Conservation (phyloP, 2,888 invertebrate species). For the Antitype chi region DNA sequence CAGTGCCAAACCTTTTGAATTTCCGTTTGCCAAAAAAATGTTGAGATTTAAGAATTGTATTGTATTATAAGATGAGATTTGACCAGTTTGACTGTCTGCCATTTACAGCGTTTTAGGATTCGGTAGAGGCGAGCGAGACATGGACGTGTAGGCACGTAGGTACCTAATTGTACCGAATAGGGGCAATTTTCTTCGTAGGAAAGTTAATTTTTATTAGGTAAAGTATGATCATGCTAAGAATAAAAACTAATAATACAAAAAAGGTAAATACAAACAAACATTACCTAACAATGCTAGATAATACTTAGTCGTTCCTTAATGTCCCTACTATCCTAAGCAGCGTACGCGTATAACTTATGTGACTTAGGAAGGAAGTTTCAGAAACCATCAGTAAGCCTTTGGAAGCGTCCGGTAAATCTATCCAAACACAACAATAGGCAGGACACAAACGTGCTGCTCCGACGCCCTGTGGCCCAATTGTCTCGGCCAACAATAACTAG, state of each 20-base stretch:
- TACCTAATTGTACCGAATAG: conserved; percentile 23
- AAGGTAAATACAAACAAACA: neutral
- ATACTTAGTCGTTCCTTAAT: conserved; percentile 3
- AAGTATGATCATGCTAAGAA: conserved; percentile 24
- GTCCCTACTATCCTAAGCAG: conserved; percentile 7
- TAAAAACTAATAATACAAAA: neutral
- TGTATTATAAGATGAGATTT: conserved; percentile 30
- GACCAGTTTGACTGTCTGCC: conserved; percentile 27
- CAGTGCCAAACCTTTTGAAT: conserved; percentile 59
- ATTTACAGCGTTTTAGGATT: conserved; percentile 17
- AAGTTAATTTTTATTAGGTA: conserved; percentile 22
- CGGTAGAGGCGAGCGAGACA: conserved; percentile 4
- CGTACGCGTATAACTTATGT: conserved; percentile 21
- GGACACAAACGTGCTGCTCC: conserved; percentile 53
- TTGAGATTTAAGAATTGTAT: conserved; percentile 32
- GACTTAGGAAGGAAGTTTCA: conserved; percentile 55
- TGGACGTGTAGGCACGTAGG: conserved; percentile 3
- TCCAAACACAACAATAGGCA: conserved; percentile 55
- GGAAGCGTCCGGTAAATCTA: conserved; percentile 60
- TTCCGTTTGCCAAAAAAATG: conserved; percentile 59
- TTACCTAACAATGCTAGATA: conserved; percentile 4
- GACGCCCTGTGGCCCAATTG: conserved; percentile 54
- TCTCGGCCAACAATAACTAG: conserved; percentile 59
- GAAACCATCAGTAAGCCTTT: conserved; percentile 47
- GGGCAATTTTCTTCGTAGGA: conserved; percentile 18